Evolutionary conservation across 2,888 invertebrate species (phyloP), one percentile per base, ranked within the genome.

Genomic region (Uloborus plumipes): DNA sequence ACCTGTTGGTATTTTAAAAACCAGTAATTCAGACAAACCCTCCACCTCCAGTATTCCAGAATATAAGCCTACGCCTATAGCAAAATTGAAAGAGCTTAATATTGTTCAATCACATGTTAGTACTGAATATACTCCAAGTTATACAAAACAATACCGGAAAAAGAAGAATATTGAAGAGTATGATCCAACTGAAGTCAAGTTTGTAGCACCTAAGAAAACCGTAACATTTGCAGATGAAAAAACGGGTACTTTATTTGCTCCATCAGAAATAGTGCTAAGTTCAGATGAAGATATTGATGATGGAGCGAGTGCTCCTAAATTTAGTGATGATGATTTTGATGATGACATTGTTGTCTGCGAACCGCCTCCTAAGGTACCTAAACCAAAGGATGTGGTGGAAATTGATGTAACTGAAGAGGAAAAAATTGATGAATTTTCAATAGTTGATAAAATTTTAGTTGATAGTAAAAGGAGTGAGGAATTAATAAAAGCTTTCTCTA

Each of bases 391-490:
- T 20, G 20, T 16, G 16, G 50, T 66, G 16, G 69, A 74, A 20
- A 69, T 69, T 11, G 31, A 53, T 20, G 31, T 31, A 20, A n/a
- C 59, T 20, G 75, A 81, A 61, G 73, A 77, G 49, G 67, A 18
- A 14, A 73, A 73, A 49, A 75, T 84, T 39, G 64, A 74, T 47
- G 81, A 85, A 22, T 85, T 84, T 71, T 85, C 85, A 31, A 26
- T 85, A n/a, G 85, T 86, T 22, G 84, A 86, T 71, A 84, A 81
- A 65, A 86, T 86, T 50, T 65, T 85, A 49, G 76, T 70, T 22
- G 83, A 79, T 18, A 83, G 84, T 67, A 84, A 84, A 47, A 78
- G 72, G 47, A 82, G 71, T 65, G 85, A 86, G 39, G 64, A 77
- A 58, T 20, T 83, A 7, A 31, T 83, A 7, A 74, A 65, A 18